Base-by-base conservation (phyloP, 2,113 vertebrate genomes). In the Acrocephalus arundinaceus region DNA sequence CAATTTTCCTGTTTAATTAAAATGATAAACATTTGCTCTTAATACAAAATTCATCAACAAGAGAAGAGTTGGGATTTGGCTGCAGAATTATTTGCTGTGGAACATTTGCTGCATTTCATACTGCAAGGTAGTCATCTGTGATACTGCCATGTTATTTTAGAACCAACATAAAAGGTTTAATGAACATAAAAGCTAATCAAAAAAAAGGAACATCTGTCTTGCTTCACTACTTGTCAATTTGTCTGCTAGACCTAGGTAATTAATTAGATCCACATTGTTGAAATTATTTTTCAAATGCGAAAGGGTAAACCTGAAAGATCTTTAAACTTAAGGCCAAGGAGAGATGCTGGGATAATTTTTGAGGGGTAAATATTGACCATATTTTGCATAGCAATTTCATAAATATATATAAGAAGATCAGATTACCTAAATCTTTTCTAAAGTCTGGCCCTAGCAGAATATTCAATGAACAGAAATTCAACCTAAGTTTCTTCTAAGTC, bases 1-100 rank as follows among this genome's bases (percentile, higher is more conserved):
- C 45, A 59, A 52, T 78, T 92, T 92, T 95, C 76, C 41, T 67
- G 35, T 87, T 95, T 95, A 95, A 95, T 97, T 97, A 94, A 87
- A 74, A 89, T 41, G 8, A 66, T 80, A 83, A 95, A 92, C 8
- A 84, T 61, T 90, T 83, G 74, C 46, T 83, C 59, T 77, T 93
- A 84, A 77, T 61, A 48, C 8, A 65, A 67, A 87, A 63, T 77
- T 86, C 33, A 78, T 28, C 33, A 88, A 46, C 17, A 77, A 71
- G 27, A 87, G 63, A 74, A 68, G 27, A 84, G 19, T 49, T 71
- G 35, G 33, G 12, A 59, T 80, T 76, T 93, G 67, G 33, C 21
- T 70, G 39, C 39, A 1, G 3, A 71, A 77, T 61, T 80, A 24
- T 72, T 93, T 90, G 39, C n/a, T 89, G 62, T 41, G 52, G 27